Base-by-base conservation (phyloP, 2,888 invertebrate genomes). In the Phania funesta region DNA sequence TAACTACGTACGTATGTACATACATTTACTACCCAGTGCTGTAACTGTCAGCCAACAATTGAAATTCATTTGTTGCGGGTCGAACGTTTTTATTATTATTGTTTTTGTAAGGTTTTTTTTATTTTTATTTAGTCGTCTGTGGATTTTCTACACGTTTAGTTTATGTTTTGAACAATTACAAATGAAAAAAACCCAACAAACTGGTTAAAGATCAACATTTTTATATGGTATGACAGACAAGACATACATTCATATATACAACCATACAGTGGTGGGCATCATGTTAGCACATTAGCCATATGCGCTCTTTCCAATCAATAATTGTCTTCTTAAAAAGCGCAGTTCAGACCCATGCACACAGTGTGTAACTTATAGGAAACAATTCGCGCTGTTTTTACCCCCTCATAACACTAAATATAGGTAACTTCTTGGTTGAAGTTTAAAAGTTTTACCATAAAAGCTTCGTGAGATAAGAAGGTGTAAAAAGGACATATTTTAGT, bases 121-220 rank as follows among this genome's bases (percentile, higher is more conserved):
- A 18, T 50, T 58, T 62, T 65, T 58, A 67, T 80, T 68, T 65
- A 35, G 44, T 50, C 35, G 64, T 35, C 64, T 77, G 70, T 46
- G 50, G 60, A 60, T 60, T 71, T 50, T 71, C 41, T 62, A 48
- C 54, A 60, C 71, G 56, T 60, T 73, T 32, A 60, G 41, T 62
- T 32, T 32, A 54, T 13, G 32, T 41, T 70, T 70, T 60, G 24
- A 74, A 64, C 58, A 78, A 74, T 70, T 58, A 65, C 44, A 65
- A 67, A 74, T 70, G 52, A 58, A 48, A 56, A 46, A 74, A 75
- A 74, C 56, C 44, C 73, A 74, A 74, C 73, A 77, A 82, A 82
- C 82, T 82, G 82, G 78, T 82, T 82, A 82, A 82, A 78, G 68
- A 82, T 78, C 78, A 70, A 58, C 68, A 82, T 74, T 82, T 78